Base-by-base conservation (phyloP, 2,888 invertebrate genomes). In the Cryptus armator region DNA sequence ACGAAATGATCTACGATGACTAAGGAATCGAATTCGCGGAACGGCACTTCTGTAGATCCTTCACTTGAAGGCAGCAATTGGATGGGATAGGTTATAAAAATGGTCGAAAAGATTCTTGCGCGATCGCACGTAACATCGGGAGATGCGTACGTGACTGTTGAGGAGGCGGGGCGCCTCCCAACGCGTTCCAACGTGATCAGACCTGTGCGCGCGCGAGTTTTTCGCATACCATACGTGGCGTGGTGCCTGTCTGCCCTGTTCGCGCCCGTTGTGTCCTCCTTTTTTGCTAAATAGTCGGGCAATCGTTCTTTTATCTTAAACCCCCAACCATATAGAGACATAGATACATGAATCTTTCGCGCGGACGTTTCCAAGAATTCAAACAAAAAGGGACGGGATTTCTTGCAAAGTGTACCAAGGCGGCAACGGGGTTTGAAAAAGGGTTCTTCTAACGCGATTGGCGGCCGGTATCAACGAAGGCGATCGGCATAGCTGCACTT, bases 111-210 rank as follows among this genome's bases (percentile, higher is more conserved):
- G 48, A 75, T 62, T 62, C 29, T 62, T 59, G 77, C 77, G 67
- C 51, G 51, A 76, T 67, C 76, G 66, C 76, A 76, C 76, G 76
- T 67, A 76, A 76, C 66, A 67, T 56, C 67, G 67, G 12, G 16
- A 66, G 51, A n/a, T 48, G 48, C 48, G 48, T 48, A 37, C 48
- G 48, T 48, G 48, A 37, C 48, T 12, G 48, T 48, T 1, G 48
- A 12, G n/a, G 0, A 12, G 12, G 59, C 29, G 5, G 9, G 64
- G n/a, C 51, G 37, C 24, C 51, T 68, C 16, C 9, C 53, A 10
- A 66, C 82, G 59, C 48, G 82, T 48, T 66, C 37, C 6, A 14
- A 64, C 72, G 53, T 9, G 82, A 70, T 53, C 32, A 10, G 48
- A 67, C 82, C 24, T n/a, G 77, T 24, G 37, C 32, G 14, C 24